Conservation (phyloP, 2,113 vertebrate genomes). For the Brienomyrus brachyistius region DNA sequence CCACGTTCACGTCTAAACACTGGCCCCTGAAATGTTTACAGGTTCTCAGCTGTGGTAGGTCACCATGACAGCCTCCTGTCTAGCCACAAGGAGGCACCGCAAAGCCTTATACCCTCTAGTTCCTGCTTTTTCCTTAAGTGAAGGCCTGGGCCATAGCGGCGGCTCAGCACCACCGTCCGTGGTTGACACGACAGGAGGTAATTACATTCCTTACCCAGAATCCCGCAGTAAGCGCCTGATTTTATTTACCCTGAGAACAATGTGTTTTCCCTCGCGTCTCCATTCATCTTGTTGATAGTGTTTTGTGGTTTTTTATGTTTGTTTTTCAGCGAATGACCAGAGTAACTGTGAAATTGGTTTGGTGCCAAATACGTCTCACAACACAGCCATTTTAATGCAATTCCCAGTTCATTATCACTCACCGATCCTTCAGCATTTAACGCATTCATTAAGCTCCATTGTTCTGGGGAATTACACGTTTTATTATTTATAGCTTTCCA, state of each 20-base stretch:
- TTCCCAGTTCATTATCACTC: slow-evolving; percentile 4
- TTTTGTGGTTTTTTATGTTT: slow-evolving; percentile 12
- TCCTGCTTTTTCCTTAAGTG: slow-evolving; percentile 14
- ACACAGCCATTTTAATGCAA: slow-evolving; percentile 1
- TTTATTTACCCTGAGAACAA: background rate
- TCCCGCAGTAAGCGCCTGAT: slow-evolving; percentile 2
- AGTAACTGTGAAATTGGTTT: background rate
- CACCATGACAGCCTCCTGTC: background rate
- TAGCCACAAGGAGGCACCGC: slow-evolving; percentile 3
- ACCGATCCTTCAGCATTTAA: background rate
- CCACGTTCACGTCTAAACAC: slow-evolving; percentile 21
- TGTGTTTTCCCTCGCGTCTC: slow-evolving; percentile 1
- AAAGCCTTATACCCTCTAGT: slow-evolving; percentile 30
- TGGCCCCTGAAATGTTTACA: slow-evolving; percentile 25
- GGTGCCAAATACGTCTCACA: background rate
- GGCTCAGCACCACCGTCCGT: slow-evolving; percentile 10
- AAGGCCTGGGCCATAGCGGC: slow-evolving; percentile 20
- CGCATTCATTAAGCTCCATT: background rate
- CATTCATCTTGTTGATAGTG: slow-evolving; percentile 6
- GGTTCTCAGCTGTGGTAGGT: slow-evolving; percentile 20
- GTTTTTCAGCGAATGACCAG: background rate
- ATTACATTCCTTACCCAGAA: slow-evolving; percentile 14
- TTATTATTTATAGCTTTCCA: background rate
- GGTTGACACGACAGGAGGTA: slow-evolving; percentile 17
- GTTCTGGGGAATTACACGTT: background rate